Conservation (phyloP, 2,797 vertebrate genomes). For the Anniella stebbinsi region DNA sequence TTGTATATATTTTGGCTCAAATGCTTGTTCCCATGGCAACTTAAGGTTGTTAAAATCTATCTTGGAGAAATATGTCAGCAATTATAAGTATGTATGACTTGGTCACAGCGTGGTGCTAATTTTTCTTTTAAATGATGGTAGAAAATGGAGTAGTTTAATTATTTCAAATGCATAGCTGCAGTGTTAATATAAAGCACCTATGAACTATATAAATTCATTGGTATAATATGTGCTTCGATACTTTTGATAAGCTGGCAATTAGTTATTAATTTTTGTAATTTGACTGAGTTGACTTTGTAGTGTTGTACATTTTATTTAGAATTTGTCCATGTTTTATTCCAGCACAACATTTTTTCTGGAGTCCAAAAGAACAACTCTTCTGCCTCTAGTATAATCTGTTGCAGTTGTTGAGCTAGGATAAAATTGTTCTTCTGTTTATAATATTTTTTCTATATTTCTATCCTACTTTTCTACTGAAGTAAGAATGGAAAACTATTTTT, state of each 20-base stretch:
- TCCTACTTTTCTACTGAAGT: background rate
- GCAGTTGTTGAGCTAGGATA: background rate
- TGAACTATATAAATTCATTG: background rate
- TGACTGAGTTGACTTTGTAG: background rate
- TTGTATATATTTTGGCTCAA: background rate
- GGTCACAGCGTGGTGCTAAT: background rate
- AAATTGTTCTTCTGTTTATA: background rate
- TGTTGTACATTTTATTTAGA: background rate
- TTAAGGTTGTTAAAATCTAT: background rate
- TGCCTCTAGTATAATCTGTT: background rate
- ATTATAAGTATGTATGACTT: background rate
- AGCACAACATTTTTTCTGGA: background rate
- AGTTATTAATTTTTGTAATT: background rate
- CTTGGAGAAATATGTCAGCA: background rate
- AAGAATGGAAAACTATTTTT: no score
- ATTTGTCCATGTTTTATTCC: conserved; percentile 1
- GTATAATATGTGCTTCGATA: background rate
- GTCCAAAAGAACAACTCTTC: background rate
- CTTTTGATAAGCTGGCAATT: background rate
- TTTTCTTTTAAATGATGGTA: background rate
- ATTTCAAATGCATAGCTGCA: background rate
- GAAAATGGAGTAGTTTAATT: background rate
- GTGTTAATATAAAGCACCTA: background rate
- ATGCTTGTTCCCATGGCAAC: background rate
- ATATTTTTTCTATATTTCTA: background rate